Percentiles rank a stretch among this genome's conserved stretches.
phyloP scores from a whole-genome alignment of 2,888 invertebrate genomes.

The Eristalis intricaria region DNA sequence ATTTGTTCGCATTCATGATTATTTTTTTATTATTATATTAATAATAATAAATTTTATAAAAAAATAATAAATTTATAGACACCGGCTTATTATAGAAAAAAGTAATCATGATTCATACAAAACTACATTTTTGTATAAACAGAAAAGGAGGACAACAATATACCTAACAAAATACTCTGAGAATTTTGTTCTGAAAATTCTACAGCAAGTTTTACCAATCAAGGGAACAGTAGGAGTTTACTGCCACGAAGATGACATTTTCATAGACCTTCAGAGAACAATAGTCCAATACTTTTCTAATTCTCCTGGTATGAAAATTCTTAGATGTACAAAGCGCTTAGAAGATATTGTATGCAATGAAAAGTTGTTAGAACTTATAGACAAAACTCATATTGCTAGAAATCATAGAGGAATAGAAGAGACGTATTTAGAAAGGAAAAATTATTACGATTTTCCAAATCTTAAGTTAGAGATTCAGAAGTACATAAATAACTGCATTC shows the following conservation, averaged over 20 bases:
- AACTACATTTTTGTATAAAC: constrained; percentile 4
- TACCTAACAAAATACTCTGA: constrained; percentile 9
- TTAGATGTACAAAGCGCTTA: too few species aligned
- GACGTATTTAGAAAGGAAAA: constrained; percentile 27
- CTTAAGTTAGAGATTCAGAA: constrained; percentile 36
- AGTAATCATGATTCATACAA: too few species aligned
- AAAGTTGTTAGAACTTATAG: constrained; percentile 15
- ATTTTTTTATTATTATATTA: too few species aligned
- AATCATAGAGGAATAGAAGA: constrained; percentile 34
- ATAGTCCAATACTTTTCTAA: constrained; percentile 13
- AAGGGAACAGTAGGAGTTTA: constrained; percentile 22
- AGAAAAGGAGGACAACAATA: constrained; percentile 11
- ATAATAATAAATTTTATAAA: too few species aligned
- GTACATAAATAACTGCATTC: constrained; percentile 47
- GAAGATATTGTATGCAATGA: background rate
- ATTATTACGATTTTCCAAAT: constrained; percentile 29
- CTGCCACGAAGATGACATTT: constrained; percentile 5
- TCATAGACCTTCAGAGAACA: constrained; percentile 6
- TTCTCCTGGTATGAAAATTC: constrained; percentile 13
- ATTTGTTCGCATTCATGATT: too few species aligned
- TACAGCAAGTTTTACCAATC: constrained; percentile 19
- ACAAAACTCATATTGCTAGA: too few species aligned
- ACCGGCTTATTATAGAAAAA: too few species aligned
- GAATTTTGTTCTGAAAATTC: background rate
- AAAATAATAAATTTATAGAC: too few species aligned